Percentiles rank a stretch among this genome's conserved stretches.
Evolutionary conservation across 2,888 invertebrate species (phyloP).

Genomic region (Drosophila longiperda): DNA sequence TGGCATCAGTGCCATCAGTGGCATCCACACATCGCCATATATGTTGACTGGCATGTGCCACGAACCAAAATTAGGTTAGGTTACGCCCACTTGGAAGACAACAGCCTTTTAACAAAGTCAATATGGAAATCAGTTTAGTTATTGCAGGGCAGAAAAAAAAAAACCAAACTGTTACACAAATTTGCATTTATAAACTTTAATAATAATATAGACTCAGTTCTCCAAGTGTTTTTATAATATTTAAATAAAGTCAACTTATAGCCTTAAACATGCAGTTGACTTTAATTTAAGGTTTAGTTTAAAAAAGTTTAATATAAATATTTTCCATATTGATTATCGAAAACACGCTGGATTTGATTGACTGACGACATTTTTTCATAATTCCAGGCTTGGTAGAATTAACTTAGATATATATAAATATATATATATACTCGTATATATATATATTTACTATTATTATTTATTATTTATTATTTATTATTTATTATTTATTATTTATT

Average conservation of each 20-base stretch:
- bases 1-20: slow-evolving; percentile 21
- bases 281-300: too few species aligned
- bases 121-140: slow-evolving; percentile 3
- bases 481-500: too few species aligned
- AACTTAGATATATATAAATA: too few species aligned
- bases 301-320: too few species aligned
- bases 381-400: too few species aligned
- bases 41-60: slow-evolving; percentile 50
- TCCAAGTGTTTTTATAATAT: background rate
- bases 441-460: too few species aligned
- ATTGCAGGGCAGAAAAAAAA: background rate
- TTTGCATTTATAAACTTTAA: background rate
- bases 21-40: slow-evolving; percentile 52
- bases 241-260: background rate
- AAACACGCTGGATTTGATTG: too few species aligned
- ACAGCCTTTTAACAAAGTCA: slow-evolving; percentile 24
- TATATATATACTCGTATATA: too few species aligned
- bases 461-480: too few species aligned
- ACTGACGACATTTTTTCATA: too few species aligned
- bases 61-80: slow-evolving; percentile 42
- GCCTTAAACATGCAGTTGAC: background rate
- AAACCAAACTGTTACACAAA: background rate
- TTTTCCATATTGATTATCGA: too few species aligned
- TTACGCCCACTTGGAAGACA: slow-evolving; percentile 18
- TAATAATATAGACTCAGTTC: background rate